Conservation (phyloP, 1,140 invertebrate species). For the Diachasma alloeum region DNA sequence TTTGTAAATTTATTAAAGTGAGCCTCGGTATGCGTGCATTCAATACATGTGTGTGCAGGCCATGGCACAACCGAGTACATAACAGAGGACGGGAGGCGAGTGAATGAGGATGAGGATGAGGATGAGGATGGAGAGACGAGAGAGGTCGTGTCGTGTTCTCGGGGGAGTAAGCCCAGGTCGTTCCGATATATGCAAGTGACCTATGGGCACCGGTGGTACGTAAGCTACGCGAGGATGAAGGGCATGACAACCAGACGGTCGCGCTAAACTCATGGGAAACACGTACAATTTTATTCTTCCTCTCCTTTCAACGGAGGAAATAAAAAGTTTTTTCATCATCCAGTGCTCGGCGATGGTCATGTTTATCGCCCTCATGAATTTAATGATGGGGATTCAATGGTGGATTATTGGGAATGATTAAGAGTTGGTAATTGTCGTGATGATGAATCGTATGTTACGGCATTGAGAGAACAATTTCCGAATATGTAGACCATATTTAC, state of each 20-base stretch:
- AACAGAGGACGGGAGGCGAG: neutral
- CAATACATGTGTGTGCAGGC: neutral
- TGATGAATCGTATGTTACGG: too few species aligned
- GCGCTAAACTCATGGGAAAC: conserved; percentile 15
- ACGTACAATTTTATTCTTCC: conserved; percentile 28
- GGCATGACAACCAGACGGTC: conserved; percentile 26
- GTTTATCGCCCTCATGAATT: too few species aligned
- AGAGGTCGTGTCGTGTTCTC: conserved; percentile 12
- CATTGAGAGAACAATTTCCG: too few species aligned
- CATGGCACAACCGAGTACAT: neutral
- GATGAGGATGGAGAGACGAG: neutral
- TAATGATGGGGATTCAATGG: too few species aligned
- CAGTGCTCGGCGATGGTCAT: too few species aligned
- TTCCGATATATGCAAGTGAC: conserved; percentile 30
- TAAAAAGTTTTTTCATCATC: neutral
- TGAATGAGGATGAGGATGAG: neutral
- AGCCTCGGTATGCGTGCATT: conserved; percentile 9
- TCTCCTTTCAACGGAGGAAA: conserved; percentile 5
- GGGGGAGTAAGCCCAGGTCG: conserved; percentile 17
- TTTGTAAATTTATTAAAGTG: conserved; percentile 31
- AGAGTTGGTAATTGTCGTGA: too few species aligned
- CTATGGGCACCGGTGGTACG: conserved; percentile 12
- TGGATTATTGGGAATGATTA: too few species aligned
- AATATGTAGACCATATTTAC: too few species aligned
- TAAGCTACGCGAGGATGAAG: conserved; percentile 27